Conservation (phyloP, 2,113 vertebrate genomes). For the Ia io region DNA sequence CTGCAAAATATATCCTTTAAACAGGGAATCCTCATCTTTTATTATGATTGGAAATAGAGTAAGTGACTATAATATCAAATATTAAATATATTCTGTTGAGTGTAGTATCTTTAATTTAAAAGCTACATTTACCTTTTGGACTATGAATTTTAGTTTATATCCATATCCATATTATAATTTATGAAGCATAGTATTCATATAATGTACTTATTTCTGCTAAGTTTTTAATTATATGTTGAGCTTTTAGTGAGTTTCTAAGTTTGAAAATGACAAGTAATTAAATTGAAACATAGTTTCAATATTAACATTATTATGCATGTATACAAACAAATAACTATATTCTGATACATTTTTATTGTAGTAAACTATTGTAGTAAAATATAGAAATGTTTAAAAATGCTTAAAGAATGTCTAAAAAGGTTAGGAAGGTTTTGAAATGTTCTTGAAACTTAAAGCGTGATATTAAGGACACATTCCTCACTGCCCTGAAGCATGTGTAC, state of each 20-base stretch:
- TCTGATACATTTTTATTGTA: constrained; percentile 23
- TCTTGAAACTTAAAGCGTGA: too few species aligned
- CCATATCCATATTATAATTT: background rate
- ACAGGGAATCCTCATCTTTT: background rate
- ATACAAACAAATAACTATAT: background rate
- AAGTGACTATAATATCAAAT: background rate
- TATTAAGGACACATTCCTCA: too few species aligned
- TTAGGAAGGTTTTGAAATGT: too few species aligned
- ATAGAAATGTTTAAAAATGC: too few species aligned
- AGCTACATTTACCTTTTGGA: background rate
- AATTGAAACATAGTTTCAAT: constrained; percentile 25
- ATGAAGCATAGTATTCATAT: background rate
- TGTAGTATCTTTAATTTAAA: background rate
- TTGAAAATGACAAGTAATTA: constrained; percentile 14
- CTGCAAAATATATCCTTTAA: background rate
- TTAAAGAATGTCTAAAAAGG: too few species aligned
- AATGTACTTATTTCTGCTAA: background rate
- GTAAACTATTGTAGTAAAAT: background rate
- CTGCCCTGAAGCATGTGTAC: too few species aligned
- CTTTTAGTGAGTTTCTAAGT: background rate
- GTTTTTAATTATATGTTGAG: background rate
- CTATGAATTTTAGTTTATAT: constrained; percentile 38
- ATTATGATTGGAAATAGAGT: background rate
- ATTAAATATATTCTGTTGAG: background rate
- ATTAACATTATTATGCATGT: background rate